These are phyloP conservation scores for Ophthalmolycus amberensis DNA, from an alignment of 2,113 vertebrate species.

Conservation along the genomic window DNA sequence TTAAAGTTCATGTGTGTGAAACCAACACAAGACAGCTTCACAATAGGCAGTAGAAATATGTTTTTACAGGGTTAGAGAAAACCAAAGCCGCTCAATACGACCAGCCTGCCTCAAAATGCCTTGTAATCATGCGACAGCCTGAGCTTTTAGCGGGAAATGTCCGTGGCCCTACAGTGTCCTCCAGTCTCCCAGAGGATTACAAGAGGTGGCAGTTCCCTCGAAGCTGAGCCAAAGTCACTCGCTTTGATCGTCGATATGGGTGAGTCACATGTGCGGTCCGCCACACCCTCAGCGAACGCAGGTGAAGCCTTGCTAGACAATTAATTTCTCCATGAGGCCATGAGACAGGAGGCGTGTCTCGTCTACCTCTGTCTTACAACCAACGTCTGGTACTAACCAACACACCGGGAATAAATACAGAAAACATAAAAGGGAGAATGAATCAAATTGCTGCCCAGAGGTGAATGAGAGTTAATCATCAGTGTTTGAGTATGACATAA, in stretches of 20 bases:
- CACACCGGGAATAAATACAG: neutral
- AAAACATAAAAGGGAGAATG: constrained; percentile 29
- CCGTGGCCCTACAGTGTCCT: constrained; percentile 32
- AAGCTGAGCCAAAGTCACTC: constrained; percentile 37
- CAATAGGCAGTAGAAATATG: constrained; percentile 9
- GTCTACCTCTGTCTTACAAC: constrained; percentile 18
- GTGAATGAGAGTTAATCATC: constrained; percentile 25
- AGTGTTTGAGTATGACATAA: constrained; percentile 3
- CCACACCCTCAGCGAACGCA: constrained; percentile 61
- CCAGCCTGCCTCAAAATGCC: constrained; percentile 38
- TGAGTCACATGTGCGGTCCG: constrained; percentile 61
- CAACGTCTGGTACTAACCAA: constrained; percentile 28
- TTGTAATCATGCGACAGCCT: constrained; percentile 62
- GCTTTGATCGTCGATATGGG: constrained; percentile 54
- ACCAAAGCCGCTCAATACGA: constrained; percentile 1
- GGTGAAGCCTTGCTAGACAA: constrained; percentile 50
- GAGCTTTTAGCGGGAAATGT: constrained; percentile 59
- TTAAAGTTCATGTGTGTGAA: neutral
- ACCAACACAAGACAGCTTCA: neutral
- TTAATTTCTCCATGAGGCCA: constrained; percentile 10
- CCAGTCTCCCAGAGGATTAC: constrained; percentile 60
- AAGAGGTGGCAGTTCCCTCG: constrained; percentile 43
- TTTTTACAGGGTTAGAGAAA: constrained; percentile 1
- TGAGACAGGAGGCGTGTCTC: constrained; percentile 47
- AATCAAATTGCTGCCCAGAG: constrained; percentile 18